These are phyloP conservation scores for Agapornis roseicollis DNA, from an alignment of 2,113 vertebrate genomes.

Conservation along the genomic window DNA sequence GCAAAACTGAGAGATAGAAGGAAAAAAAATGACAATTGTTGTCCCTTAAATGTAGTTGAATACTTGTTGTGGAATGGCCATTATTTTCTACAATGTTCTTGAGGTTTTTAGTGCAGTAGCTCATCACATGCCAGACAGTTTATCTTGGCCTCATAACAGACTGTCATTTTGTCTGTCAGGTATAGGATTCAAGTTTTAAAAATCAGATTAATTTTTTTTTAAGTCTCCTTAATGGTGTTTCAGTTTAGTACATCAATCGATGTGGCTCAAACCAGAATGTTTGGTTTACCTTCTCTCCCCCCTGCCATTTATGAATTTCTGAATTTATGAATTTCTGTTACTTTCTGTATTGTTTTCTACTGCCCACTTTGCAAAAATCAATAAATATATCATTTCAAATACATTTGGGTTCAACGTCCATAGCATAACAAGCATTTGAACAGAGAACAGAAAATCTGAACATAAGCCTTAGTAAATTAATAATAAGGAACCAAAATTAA, in stretches of 20 bases:
- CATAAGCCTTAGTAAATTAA: conserved; percentile 41
- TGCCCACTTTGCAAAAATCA: neutral
- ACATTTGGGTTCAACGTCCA: neutral
- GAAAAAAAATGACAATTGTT: neutral
- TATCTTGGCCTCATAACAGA: neutral
- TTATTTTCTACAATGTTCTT: neutral
- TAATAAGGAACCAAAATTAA: conserved; percentile 59
- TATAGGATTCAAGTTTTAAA: neutral
- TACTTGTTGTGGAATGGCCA: neutral
- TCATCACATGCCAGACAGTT: neutral
- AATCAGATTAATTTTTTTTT: neutral
- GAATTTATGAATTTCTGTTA: neutral
- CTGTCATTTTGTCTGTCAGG: neutral
- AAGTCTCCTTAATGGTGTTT: neutral
- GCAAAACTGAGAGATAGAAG: neutral
- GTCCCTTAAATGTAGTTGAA: neutral
- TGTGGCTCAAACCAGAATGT: neutral
- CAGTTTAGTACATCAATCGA: neutral
- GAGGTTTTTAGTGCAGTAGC: neutral
- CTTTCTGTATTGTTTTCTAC: neutral
- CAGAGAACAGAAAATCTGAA: conserved; percentile 33
- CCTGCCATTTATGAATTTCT: neutral
- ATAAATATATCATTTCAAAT: neutral
- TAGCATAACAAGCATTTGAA: neutral
- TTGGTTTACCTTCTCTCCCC: neutral